Evolutionary conservation across 1,140 invertebrate species (phyloP).

Genomic region (Drosophila murphyi): DNA sequence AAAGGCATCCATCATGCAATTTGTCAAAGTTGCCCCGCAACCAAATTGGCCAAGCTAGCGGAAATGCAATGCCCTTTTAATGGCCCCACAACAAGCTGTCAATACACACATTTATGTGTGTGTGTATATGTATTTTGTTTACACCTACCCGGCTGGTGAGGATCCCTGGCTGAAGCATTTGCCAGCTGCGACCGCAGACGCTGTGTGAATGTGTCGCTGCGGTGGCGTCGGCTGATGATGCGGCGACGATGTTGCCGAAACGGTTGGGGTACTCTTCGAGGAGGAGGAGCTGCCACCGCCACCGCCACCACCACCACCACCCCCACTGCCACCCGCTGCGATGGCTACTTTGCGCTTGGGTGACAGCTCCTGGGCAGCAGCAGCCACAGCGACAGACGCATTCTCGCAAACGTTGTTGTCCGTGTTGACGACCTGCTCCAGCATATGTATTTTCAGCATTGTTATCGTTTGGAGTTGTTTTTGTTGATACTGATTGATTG

Average conservation of each 20-base stretch:
- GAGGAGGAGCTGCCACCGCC: constrained; percentile 63
- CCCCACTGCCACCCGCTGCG: constrained; percentile 5
- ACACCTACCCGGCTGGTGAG: constrained; percentile 77
- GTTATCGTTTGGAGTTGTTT: neutral
- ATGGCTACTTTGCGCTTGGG: constrained; percentile 65
- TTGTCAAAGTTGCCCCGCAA: constrained; percentile 28
- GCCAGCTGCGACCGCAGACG: constrained; percentile 28
- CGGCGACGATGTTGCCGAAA: constrained; percentile 74
- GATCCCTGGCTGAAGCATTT: constrained; percentile 79
- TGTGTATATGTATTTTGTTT: constrained; percentile 10
- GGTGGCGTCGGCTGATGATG: constrained; percentile 76
- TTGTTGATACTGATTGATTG: constrained; percentile 20
- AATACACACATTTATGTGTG: neutral
- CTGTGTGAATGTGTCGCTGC: constrained; percentile 66
- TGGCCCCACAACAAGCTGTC: constrained; percentile 8
- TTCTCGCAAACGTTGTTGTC: constrained; percentile 69
- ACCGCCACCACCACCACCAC: constrained; percentile 4
- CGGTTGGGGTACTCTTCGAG: constrained; percentile 64
- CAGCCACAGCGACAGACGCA: neutral
- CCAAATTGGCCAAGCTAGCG: constrained; percentile 42
- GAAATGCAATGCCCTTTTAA: constrained; percentile 43
- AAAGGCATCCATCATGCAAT: constrained; percentile 66
- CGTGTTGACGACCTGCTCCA: constrained; percentile 74
- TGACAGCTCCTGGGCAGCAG: constrained; percentile 57
- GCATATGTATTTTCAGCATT: constrained; percentile 81